A percentile compares a stretch with the other conserved stretches of the same genome.
Conservation (phyloP, 2,888 invertebrate species). For the Temnothorax rugatulus region DNA sequence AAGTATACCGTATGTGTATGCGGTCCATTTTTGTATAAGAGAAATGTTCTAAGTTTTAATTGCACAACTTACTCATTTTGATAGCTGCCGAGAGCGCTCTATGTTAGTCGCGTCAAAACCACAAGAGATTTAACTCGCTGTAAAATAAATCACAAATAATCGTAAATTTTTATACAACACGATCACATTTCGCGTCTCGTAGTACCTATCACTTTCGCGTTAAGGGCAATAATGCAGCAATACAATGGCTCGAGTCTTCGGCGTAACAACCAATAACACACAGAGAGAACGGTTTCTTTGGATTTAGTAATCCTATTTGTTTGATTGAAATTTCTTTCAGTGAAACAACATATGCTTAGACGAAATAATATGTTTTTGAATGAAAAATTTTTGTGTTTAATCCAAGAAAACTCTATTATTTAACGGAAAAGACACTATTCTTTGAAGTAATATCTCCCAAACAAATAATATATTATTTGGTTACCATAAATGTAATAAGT, state of each 20-base stretch:
- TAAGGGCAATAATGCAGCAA: not conserved
- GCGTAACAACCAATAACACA: not conserved
- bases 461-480: no score
- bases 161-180: not conserved
- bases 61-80: not conserved
- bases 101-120: not conserved
- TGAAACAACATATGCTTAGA: no score
- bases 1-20: not conserved
- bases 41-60: not conserved
- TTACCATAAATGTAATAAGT: no score
- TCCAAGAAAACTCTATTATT: no score
- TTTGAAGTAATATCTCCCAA: no score
- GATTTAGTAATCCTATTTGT: no score
- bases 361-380: no score
- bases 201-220: not conserved
- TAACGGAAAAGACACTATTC: no score
- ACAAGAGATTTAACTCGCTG: not conserved
- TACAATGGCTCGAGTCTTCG: not conserved
- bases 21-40: not conserved
- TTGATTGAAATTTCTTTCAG: no score
- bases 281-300: no score
- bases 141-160: not conserved
- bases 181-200: not conserved
- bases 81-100: not conserved
- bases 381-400: no score